phyloP scores from a whole-genome alignment of 2,888 invertebrate genomes.

The Didymodactylos carnosus region DNA sequence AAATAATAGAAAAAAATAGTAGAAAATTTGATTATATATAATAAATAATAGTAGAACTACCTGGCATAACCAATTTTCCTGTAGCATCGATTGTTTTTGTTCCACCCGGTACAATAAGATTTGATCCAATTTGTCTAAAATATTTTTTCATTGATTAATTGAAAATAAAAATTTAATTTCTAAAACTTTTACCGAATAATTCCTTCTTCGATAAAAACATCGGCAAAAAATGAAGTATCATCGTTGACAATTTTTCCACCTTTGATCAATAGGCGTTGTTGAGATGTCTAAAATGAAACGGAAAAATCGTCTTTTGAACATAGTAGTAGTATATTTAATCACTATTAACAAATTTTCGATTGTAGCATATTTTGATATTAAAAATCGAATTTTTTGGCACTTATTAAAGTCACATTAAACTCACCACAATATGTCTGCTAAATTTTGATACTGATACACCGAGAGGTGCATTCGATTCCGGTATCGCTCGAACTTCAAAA shows the following conservation, averaged over 20 bases:
- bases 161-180: not conserved
- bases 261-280: slow-evolving; percentile 19
- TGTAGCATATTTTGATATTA: too few species aligned
- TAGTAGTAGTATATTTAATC: too few species aligned
- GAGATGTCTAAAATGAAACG: not conserved
- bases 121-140: slow-evolving; percentile 16
- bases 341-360: too few species aligned
- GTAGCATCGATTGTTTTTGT: slow-evolving; percentile 16
- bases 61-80: slow-evolving; percentile 17
- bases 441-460: too few species aligned
- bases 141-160: not conserved
- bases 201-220: slow-evolving; percentile 18
- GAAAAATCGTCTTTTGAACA: too few species aligned
- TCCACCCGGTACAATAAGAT: slow-evolving; percentile 16
- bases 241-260: slow-evolving; percentile 17
- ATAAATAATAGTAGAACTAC: not conserved
- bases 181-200: slow-evolving; percentile 16
- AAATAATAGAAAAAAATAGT: not conserved
- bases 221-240: slow-evolving; percentile 16
- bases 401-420: too few species aligned
- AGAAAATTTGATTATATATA: slow-evolving; percentile 11
- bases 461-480: too few species aligned
- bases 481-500: too few species aligned
- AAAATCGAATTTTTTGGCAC: too few species aligned
- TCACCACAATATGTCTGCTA: too few species aligned